Conservation (phyloP, 2,113 vertebrate species). For the Pimephales promelas region DNA sequence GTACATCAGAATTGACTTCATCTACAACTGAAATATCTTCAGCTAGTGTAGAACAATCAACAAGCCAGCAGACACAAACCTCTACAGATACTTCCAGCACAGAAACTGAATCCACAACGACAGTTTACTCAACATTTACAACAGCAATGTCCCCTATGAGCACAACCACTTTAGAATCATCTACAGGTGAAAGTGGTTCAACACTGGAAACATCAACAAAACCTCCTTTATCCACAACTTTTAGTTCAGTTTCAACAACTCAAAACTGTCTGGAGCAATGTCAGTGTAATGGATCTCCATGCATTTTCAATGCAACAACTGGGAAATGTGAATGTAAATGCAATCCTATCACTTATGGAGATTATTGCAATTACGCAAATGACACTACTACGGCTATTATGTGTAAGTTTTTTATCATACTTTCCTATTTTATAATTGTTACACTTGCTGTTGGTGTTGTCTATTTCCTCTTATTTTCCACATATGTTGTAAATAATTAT, state of each 20-base stretch:
- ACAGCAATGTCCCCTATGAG: neutral
- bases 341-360: slow-evolving; percentile 49
- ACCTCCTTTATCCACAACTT: neutral
- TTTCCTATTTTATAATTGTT: neutral
- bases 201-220: neutral
- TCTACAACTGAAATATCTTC: too few relatives aligned
- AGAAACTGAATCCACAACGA: too few relatives aligned
- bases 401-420: slow-evolving; percentile 57
- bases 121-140: neutral
- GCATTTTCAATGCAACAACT: slow-evolving; percentile 53
- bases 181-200: neutral
- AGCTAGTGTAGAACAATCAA: too few relatives aligned
- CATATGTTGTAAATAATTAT: neutral
- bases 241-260: neutral
- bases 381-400: slow-evolving; percentile 36
- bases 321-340: slow-evolving; percentile 59
- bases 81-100: too few relatives aligned
- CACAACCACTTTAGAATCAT: neutral
- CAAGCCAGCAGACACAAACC: too few relatives aligned
- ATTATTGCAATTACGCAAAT: slow-evolving; percentile 49
- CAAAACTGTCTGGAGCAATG: slow-evolving; percentile 55
- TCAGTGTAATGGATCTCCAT: slow-evolving; percentile 52
- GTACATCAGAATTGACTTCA: too few relatives aligned
- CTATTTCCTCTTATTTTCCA: too few relatives aligned
- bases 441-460: neutral